A percentile compares a stretch with the other conserved stretches of the same genome.
phyloP scores from a whole-genome alignment of 2,113 vertebrate genomes.

The Clarias magur region DNA sequence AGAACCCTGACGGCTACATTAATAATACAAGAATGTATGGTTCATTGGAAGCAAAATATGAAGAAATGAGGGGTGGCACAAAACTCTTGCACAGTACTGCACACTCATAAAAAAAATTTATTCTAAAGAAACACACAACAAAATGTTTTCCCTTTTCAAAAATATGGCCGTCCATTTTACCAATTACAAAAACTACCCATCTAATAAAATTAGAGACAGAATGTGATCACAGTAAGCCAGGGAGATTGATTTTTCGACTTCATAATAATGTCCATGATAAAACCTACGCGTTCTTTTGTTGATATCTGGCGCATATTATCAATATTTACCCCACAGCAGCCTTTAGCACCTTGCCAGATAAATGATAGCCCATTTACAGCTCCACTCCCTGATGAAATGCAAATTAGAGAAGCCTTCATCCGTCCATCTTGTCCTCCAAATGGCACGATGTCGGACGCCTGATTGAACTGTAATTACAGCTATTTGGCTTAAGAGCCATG shows the following conservation, averaged over 20 bases:
- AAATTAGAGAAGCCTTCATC: slow-evolving; percentile 43
- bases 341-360: slow-evolving; percentile 14
- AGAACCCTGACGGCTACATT: too few relatives aligned
- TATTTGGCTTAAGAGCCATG: slow-evolving; percentile 52
- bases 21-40: too few relatives aligned
- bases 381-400: slow-evolving; percentile 40
- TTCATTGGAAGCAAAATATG: too few relatives aligned
- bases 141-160: neutral
- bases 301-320: slow-evolving; percentile 26
- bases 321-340: slow-evolving; percentile 37
- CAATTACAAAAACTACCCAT: neutral
- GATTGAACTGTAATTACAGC: slow-evolving; percentile 55
- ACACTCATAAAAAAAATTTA: neutral
- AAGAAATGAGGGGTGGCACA: too few relatives aligned
- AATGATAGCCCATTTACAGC: slow-evolving; percentile 41
- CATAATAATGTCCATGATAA: neutral
- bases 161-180: neutral
- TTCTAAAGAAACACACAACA: neutral
- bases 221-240: neutral
- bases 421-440: slow-evolving; percentile 33
- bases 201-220: neutral
- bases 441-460: slow-evolving; percentile 46
- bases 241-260: neutral
- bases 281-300: neutral
- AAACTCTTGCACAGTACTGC: too few relatives aligned